These are phyloP conservation scores for Zeugodacus cucurbitae DNA, from an alignment of 1,140 invertebrate species.

Conservation along the genomic window DNA sequence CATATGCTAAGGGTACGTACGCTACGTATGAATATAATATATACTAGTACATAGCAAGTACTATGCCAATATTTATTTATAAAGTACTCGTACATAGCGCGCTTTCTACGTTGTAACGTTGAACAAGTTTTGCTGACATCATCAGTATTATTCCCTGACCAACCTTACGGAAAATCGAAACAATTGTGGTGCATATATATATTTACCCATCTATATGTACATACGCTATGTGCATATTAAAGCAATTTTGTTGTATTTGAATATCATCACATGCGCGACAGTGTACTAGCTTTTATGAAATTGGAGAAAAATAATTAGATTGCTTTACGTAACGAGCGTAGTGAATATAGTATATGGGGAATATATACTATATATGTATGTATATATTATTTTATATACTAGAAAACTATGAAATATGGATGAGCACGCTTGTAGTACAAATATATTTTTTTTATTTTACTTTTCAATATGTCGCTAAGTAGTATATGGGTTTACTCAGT, in stretches of 20 bases:
- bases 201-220: background rate
- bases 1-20: too few species aligned
- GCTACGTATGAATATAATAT: background rate
- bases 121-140: constrained; percentile 25
- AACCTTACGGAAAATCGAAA: constrained; percentile 22
- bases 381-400: background rate
- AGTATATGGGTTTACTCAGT: background rate
- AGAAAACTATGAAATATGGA: background rate
- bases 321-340: background rate
- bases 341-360: background rate
- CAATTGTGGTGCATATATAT: background rate
- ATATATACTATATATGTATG: background rate
- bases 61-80: background rate
- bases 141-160: background rate
- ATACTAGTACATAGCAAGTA: background rate
- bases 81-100: background rate
- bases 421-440: background rate
- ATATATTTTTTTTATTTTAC: background rate
- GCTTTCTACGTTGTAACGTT: background rate
- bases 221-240: background rate
- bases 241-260: background rate
- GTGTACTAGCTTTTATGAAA: background rate
- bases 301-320: background rate
- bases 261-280: too few species aligned
- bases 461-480: background rate